Evolutionary conservation across 2,113 vertebrate genomes (phyloP), one percentile per base, ranked within the genome.

Genomic region (Potamarius usumacintae): DNA sequence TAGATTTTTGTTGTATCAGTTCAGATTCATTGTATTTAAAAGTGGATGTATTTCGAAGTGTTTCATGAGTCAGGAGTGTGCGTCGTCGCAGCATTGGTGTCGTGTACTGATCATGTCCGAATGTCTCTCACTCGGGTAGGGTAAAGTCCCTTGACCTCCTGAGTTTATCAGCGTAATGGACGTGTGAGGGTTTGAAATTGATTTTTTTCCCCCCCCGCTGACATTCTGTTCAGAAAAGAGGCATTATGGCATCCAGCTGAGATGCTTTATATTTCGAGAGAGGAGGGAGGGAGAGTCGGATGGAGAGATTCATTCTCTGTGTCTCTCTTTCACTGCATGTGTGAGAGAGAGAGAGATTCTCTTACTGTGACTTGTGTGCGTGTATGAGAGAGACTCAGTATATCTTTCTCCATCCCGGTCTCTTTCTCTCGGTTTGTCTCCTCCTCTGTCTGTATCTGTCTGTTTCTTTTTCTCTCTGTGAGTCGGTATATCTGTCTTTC

Each of bases 221-320:
- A 42, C 42, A 42, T 42, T 42, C 42, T 42, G 42, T 42, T 42
- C 42, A 42, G 83, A 79, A 82, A 60, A 52, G 52, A 22, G 14
- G 83, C 77, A 88, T 88, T 88, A 82, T 52, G 58, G 79, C 67
- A 81, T 69, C 78, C 62, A 48, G 50, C 79, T 77, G 20, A 72
- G 71, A 63, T 85, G 63, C 80, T 86, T 83, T 53, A 79, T 77
- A 85, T 63, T 50, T 22, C 50, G 42, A 76, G 42, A 42, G 69
- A 72, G 67, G 5, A 60, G 58, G 5, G 58, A 20, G 17, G 20
- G 58, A 60, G 63, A 65, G 63, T n/a, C 25, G 12, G 25, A 65
- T 7, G 18, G n/a, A 30, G 67, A 30, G 27, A 69, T 42, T 42
- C 2, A 42, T 42, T 42, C 42, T 42, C 42, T 42, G 42, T 42